Evolutionary conservation across 2,113 vertebrate species (phyloP), one percentile per base, ranked within the genome.

Genomic region (Pandion haliaetus): DNA sequence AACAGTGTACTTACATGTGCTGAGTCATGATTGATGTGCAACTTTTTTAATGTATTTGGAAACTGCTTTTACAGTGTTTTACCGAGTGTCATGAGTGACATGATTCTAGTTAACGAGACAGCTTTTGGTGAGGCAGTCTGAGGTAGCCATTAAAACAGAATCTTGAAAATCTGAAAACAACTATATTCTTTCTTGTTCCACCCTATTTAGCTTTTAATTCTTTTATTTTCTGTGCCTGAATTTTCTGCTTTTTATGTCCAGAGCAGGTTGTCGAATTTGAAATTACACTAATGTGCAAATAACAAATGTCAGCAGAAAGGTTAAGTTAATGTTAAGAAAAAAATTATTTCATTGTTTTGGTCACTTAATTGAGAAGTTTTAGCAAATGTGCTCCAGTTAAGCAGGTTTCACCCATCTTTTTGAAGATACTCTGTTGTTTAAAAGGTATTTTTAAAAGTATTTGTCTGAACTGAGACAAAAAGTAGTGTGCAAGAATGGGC

Each of bases 1-100:
- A 6, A 34, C 5, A 58, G 32, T 0, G 1, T 45, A 36, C 3
- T 47, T 77, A 52, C 0, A 23, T 57, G 34, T 49, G 16, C 5
- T 4, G 5, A 76, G 36, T 67, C 32, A 49, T 55, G 8, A 67
- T 14, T 25, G 20, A 67, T 40, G 12, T 63, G 17, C 12, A 58
- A 45, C 15, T 63, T 38, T 81, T 82, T 52, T n/a, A 83, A 63
- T 1, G 4, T 61, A 57, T 55, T 67, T 74, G 13, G 40, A 57
- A 86, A 57, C 34, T 63, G 18, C 9, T 82, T 45, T 81, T 63
- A 31, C 17, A 10, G 1, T 58, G 47, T 59, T 95, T 61, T 79
- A 21, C 23, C 63, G n/a, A 38, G 5, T 73, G 19, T 57, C 63
- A 34, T 47, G 67, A 73, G 4, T 50, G 47, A 72, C 18, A 12